Evolutionary conservation across 2,113 vertebrate genomes (phyloP).

Genomic region (Podarcis raffonei): DNA sequence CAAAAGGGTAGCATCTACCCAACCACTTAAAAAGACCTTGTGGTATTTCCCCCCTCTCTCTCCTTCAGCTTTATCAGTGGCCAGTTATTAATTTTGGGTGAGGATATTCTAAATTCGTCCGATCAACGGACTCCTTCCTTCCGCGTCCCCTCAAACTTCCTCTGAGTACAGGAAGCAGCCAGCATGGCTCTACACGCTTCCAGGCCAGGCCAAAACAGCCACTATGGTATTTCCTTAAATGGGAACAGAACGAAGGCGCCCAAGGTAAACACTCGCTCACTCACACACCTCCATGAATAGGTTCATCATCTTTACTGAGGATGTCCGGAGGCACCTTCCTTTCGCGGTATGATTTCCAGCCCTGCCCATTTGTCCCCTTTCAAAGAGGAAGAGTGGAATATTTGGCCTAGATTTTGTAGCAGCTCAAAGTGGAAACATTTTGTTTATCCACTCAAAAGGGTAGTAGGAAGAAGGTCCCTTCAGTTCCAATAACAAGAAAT

Average conservation of each 20-base stretch:
- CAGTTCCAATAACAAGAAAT: conserved; percentile 8
- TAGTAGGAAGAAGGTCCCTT: conserved; percentile 3
- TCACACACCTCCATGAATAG: neutral
- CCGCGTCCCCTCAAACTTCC: conserved; percentile 73
- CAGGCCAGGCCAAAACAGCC: neutral
- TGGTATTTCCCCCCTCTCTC: conserved; percentile 52
- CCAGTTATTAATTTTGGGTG: conserved; percentile 69
- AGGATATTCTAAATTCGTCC: conserved; percentile 76
- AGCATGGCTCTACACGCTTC: conserved; percentile 71
- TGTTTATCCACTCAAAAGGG: neutral
- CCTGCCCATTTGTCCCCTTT: neutral
- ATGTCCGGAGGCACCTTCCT: neutral
- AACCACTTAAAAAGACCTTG: conserved; percentile 41
- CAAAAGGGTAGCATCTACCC: conserved; percentile 20
- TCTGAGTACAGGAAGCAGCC: conserved; percentile 81
- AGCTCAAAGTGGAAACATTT: conserved; percentile 1
- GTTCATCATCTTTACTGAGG: neutral
- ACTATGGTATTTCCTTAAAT: rapidly evolving
- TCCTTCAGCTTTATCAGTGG: conserved; percentile 53
- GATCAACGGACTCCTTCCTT: conserved; percentile 26
- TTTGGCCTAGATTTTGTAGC: neutral
- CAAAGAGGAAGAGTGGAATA: neutral
- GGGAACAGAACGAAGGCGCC: neutral
- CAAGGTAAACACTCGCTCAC: neutral
- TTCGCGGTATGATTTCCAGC: neutral